Evolutionary conservation across 1,140 invertebrate species (phyloP).

Genomic region (Heliconius himera): DNA sequence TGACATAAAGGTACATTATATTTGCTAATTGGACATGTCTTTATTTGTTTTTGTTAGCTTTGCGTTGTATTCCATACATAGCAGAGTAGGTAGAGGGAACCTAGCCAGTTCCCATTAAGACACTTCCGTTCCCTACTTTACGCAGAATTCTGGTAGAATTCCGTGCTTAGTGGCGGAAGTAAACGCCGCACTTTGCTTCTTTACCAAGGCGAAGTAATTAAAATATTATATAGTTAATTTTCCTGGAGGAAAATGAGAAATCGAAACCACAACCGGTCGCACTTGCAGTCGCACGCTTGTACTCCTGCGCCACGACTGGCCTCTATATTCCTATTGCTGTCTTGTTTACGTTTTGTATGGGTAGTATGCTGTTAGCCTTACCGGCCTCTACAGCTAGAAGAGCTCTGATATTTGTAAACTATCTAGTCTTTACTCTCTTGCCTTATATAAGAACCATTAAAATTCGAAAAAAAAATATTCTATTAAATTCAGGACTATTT

Average conservation of each 20-base stretch:
- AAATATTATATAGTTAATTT: not conserved
- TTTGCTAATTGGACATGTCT: slow-evolving; percentile 13
- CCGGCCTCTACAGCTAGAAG: too few relatives aligned
- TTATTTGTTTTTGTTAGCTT: not conserved
- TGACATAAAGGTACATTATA: slow-evolving; percentile 30
- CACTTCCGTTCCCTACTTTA: too few relatives aligned
- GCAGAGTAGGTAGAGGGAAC: not conserved
- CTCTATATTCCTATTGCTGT: too few relatives aligned
- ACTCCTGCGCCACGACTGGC: not conserved
- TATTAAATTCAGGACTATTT: too few relatives aligned
- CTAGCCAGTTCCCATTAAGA: not conserved
- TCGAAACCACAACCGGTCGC: not conserved
- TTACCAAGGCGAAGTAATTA: not conserved
- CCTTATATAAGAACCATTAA: too few relatives aligned
- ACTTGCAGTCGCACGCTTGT: not conserved
- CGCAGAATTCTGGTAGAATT: not conserved
- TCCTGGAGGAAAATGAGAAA: not conserved
- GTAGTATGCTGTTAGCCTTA: too few relatives aligned
- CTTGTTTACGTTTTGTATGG: too few relatives aligned
- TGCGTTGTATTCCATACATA: not conserved
- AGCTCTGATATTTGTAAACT: too few relatives aligned
- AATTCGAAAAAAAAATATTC: too few relatives aligned
- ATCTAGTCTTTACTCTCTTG: too few relatives aligned
- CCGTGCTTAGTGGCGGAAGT: not conserved
- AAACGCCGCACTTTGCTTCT: not conserved